A percentile compares a stretch with the other conserved stretches of the same genome.
These are phyloP conservation scores for Chroicocephalus ridibundus DNA, from an alignment of 2,113 vertebrate genomes.

Conservation along the genomic window DNA sequence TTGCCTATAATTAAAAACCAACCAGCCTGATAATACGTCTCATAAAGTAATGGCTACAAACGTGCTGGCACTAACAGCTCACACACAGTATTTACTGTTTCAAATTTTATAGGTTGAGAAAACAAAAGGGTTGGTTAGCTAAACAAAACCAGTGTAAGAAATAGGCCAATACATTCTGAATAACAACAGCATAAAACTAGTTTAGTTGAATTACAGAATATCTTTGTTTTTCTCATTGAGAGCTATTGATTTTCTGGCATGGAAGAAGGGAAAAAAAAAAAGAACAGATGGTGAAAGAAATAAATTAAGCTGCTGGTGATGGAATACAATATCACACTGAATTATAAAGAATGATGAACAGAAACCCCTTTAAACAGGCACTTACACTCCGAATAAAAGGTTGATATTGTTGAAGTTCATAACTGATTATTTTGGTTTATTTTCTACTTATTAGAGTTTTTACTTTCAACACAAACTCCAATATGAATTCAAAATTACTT, in stretches of 20 bases:
- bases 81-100: conserved; percentile 62
- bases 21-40: not conserved
- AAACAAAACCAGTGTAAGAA: conserved; percentile 63
- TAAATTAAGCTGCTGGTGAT: conserved; percentile 71
- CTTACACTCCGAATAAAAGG: not conserved
- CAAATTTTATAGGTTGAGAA: conserved; percentile 59
- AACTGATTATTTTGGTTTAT: conserved; percentile 5
- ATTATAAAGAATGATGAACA: conserved; percentile 67
- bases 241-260: conserved; percentile 72
- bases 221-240: conserved; percentile 65
- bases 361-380: conserved; percentile 51
- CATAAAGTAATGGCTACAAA: not conserved
- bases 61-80: not conserved
- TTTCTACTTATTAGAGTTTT: not conserved
- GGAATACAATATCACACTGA: conserved; percentile 72
- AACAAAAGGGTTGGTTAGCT: conserved; percentile 65
- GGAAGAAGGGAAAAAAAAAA: conserved; percentile 56
- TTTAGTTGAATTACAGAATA: conserved; percentile 66
- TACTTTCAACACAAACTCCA: not conserved
- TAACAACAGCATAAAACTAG: conserved; percentile 59
- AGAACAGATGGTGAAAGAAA: conserved; percentile 78
- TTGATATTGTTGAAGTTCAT: not conserved
- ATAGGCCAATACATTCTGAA: conserved; percentile 65
- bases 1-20: not conserved
- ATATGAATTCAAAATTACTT: not conserved